Base-by-base conservation (phyloP, 2,888 invertebrate genomes). In the Achlya flavicornis region DNA sequence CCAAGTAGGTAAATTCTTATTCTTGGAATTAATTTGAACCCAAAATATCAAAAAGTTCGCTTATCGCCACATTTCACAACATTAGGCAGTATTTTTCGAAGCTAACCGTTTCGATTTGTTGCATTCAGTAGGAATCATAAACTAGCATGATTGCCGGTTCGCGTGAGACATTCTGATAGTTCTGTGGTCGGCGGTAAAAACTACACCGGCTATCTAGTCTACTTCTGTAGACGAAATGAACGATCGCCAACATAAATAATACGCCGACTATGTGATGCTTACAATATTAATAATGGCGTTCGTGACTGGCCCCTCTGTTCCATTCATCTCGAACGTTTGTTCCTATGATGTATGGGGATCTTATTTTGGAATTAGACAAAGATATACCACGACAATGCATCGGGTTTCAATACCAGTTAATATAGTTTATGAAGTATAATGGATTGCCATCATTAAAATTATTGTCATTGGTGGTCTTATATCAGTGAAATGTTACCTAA, bases 111-210 rank as follows among this genome's bases (percentile, higher is more conserved):
- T 76, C 84, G 87, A 89, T 91, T 89, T 83, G 85, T 83, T 87
- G 88, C 89, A 87, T 87, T 87, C 81, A 85, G 80, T 75, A 76
- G 74, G 77, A 79, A 81, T 84, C 81, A 81, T 83, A 81, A 84
- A 82, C 78, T 74, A 80, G 79, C 77, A 75, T 92, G 90, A 92
- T 92, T 88, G 82, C 90, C 67, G 63, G 87, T 87, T 92, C 85
- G 92, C 92, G 92, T 92, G 92, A 77, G 72, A 63, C 64, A 66
- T 68, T 76, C 75, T 84, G 81, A 85, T 89, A 86, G 86, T 86
- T 87, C 80, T 80, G 78, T 85, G 73, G 78, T 77, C 73, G 71
- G 75, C 79, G 81, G 86, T 78, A 77, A 80, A 80, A 80, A 81
- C 73, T 63, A 74, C 71, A 69, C 75, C 73, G 67, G 70, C 67